phyloP scores from a whole-genome alignment of 2,888 invertebrate genomes.

The Megastigmus dorsalis region DNA sequence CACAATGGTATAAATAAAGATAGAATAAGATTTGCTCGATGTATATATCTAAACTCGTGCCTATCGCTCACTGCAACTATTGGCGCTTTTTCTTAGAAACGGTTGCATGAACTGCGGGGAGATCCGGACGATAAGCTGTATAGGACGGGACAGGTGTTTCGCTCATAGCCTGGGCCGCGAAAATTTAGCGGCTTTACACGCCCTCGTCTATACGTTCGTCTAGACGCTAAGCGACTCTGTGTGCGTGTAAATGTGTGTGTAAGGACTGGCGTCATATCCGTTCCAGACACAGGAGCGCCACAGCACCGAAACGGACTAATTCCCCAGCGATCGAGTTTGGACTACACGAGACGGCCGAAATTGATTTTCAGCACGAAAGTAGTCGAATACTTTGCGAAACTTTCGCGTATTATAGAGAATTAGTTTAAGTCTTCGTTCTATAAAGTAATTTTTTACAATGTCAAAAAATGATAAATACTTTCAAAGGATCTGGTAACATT shows the following conservation, averaged over 20 bases:
- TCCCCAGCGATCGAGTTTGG: conserved; percentile 10
- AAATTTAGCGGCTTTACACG: conserved; percentile 38
- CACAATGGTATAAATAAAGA: not conserved
- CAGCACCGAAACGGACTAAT: not conserved
- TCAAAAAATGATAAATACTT: too few species aligned
- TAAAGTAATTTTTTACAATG: too few species aligned
- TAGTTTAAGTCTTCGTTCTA: too few species aligned
- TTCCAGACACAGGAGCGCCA: not conserved
- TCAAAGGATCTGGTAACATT: too few species aligned
- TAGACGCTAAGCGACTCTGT: not conserved
- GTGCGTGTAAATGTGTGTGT: not conserved
- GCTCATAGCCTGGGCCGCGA: not conserved
- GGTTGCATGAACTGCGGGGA: too few species aligned
- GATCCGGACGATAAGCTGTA: conserved; percentile 1
- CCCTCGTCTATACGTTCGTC: not conserved
- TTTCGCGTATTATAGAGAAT: too few species aligned
- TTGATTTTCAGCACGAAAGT: not conserved
- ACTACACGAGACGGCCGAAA: too few species aligned
- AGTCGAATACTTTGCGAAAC: too few species aligned
- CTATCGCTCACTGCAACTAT: not conserved
- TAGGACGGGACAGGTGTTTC: not conserved
- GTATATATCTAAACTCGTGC: not conserved
- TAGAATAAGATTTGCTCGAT: too few species aligned
- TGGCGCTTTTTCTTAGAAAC: too few species aligned
- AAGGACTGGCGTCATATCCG: conserved; percentile 27